phyloP scores from a whole-genome alignment of 1,140 invertebrate genomes.

The Brachionus asplanchnoidis region DNA sequence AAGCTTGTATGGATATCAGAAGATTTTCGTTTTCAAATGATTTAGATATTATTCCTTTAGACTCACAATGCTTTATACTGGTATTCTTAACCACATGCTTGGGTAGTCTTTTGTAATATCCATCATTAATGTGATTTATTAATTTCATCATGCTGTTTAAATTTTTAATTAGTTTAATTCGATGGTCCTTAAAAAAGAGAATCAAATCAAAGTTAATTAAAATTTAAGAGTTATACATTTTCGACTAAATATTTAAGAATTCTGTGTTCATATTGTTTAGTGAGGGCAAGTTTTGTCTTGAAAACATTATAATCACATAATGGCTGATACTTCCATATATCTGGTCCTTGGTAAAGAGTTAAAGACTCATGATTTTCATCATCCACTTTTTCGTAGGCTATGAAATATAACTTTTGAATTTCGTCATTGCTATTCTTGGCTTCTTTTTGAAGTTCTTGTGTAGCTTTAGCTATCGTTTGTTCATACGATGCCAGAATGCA shows the following conservation, averaged over 20 bases:
- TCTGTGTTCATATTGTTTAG: neutral
- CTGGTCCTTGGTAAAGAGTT: neutral
- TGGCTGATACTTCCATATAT: slow-evolving; percentile 36
- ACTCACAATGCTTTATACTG: neutral
- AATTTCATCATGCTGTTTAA: neutral
- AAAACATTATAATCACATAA: neutral
- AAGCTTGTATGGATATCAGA: neutral
- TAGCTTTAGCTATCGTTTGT: neutral
- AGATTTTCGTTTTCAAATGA: neutral
- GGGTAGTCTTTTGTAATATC: neutral
- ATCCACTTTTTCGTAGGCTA: neutral
- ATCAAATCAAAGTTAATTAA: no score
- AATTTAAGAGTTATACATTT: neutral
- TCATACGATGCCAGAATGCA: neutral
- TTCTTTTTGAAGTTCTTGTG: neutral
- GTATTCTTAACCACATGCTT: neutral
- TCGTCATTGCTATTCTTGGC: slow-evolving; percentile 1
- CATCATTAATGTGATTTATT: neutral
- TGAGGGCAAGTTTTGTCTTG: neutral
- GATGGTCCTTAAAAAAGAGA: neutral
- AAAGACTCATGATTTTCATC: neutral
- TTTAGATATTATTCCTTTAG: neutral
- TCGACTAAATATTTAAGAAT: neutral
- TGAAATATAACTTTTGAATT: slow-evolving; percentile 35
- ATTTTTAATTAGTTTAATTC: neutral